Conservation (phyloP, 2,113 vertebrate genomes). For the Petromus typicus region DNA sequence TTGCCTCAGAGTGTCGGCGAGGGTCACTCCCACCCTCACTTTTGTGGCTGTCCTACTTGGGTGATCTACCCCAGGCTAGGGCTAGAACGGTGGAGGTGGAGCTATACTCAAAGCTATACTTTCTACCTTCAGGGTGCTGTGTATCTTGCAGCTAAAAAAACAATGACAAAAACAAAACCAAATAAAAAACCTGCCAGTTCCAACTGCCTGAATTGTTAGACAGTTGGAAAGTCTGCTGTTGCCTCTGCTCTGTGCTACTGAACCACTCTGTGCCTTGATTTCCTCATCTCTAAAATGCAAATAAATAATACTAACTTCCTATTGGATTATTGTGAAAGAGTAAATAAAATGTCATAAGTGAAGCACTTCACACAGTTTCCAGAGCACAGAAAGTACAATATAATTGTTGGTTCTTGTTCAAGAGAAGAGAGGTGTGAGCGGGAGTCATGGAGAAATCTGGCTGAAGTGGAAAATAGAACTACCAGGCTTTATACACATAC, state of each 20-base stretch:
- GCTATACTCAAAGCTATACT: background rate
- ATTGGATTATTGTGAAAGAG: background rate
- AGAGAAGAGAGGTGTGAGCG: background rate
- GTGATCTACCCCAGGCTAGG: background rate
- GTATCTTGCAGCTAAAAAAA: background rate
- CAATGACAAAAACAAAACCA: background rate
- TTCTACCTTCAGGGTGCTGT: background rate
- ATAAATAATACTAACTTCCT: background rate
- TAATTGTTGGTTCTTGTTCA: background rate
- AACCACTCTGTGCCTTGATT: slow-evolving; percentile 44
- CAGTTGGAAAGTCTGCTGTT: background rate
- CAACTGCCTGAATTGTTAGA: background rate
- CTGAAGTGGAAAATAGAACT: background rate
- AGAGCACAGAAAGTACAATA: background rate
- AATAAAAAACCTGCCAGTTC: background rate
- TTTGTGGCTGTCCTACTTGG: background rate
- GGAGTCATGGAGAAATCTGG: background rate
- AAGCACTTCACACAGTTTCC: background rate
- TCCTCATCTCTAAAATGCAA: slow-evolving; percentile 8
- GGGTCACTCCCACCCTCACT: background rate
- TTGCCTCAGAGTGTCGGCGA: background rate
- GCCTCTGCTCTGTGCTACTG: background rate
- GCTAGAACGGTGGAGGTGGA: background rate
- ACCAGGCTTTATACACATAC: background rate
- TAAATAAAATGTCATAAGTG: background rate